Evolutionary conservation across 2,113 vertebrate genomes (phyloP).

Genomic region (Engraulis encrasicolus): DNA sequence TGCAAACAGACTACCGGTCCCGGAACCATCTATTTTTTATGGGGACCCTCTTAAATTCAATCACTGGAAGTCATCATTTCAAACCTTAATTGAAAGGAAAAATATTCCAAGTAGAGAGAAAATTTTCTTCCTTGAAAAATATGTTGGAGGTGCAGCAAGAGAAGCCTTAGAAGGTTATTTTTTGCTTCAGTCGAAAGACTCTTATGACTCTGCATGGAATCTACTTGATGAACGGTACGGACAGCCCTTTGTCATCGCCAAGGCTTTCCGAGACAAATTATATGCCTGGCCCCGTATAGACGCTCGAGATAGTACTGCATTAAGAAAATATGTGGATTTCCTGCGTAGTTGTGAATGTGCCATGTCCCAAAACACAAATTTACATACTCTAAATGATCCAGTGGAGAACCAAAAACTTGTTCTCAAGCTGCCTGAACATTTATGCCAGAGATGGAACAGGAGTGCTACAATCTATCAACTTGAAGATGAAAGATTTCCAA

Average conservation of each 20-base stretch:
- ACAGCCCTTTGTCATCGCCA: conserved; percentile 47
- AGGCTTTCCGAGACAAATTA: conserved; percentile 46
- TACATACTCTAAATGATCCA: conserved; percentile 47
- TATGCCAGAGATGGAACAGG: too few relatives aligned
- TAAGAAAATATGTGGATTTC: conserved; percentile 44
- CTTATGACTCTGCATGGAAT: conserved; percentile 38
- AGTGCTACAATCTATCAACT: too few relatives aligned
- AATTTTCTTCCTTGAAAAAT: conserved; percentile 51
- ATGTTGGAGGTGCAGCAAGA: too few relatives aligned
- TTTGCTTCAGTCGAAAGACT: conserved; percentile 41
- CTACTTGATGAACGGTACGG: conserved; percentile 47
- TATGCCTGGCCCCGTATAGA: conserved; percentile 39
- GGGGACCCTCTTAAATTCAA: too few relatives aligned
- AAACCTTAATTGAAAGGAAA: conserved; percentile 47
- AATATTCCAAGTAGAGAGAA: conserved; percentile 50
- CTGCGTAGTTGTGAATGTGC: conserved; percentile 40
- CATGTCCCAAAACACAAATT: conserved; percentile 34
- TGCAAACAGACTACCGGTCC: conserved; percentile 49
- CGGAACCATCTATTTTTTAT: conserved; percentile 52
- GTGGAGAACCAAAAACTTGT: conserved; percentile 47
- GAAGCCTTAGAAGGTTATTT: conserved; percentile 45
- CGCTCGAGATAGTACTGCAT: conserved; percentile 16
- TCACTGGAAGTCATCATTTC: too few relatives aligned
- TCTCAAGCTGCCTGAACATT: too few relatives aligned
- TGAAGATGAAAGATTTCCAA: too few relatives aligned